A percentile compares a stretch with the other conserved stretches of the same genome.
phyloP scores from a whole-genome alignment of 1,140 invertebrate species.

The Panulirus ornatus region DNA sequence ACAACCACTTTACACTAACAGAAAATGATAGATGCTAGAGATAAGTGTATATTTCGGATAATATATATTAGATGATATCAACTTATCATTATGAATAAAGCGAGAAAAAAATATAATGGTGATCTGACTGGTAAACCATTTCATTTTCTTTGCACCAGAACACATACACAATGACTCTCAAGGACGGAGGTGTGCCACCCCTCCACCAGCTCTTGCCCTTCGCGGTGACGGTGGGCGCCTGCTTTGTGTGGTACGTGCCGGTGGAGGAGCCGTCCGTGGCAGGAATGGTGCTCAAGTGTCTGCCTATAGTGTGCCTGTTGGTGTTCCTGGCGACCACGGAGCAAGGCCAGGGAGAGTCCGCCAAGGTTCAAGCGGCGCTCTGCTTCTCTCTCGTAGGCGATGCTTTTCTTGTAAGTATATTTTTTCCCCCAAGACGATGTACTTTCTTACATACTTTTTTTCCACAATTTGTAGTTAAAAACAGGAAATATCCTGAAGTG shows the following conservation, averaged over 20 bases:
- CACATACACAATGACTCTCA: not conserved
- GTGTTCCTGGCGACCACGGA: not conserved
- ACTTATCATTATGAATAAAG: too few relatives aligned
- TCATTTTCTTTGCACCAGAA: too few relatives aligned
- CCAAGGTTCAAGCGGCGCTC: not conserved
- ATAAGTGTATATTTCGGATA: too few relatives aligned
- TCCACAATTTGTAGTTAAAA: too few relatives aligned
- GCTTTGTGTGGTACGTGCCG: constrained; percentile 2
- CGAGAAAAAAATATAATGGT: too few relatives aligned
- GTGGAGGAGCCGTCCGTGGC: not conserved
- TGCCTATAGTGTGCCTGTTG: constrained; percentile 22
- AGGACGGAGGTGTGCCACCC: not conserved
- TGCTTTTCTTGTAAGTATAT: constrained; percentile 16
- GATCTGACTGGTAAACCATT: too few relatives aligned
- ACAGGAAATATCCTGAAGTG: too few relatives aligned
- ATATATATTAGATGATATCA: too few relatives aligned
- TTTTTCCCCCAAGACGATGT: too few relatives aligned
- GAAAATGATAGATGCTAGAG: too few relatives aligned
- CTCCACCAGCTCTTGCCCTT: constrained; percentile 17
- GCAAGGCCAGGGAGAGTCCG: not conserved
- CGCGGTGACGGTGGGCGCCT: constrained; percentile 15
- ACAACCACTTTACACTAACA: too few relatives aligned
- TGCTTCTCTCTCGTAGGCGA: constrained; percentile 30
- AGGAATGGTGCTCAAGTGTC: not conserved
- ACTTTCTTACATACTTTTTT: too few relatives aligned